These are phyloP conservation scores for Heliopora coerulea DNA, from an alignment of 92 coral and sea anemone species.

Conservation along the genomic window DNA sequence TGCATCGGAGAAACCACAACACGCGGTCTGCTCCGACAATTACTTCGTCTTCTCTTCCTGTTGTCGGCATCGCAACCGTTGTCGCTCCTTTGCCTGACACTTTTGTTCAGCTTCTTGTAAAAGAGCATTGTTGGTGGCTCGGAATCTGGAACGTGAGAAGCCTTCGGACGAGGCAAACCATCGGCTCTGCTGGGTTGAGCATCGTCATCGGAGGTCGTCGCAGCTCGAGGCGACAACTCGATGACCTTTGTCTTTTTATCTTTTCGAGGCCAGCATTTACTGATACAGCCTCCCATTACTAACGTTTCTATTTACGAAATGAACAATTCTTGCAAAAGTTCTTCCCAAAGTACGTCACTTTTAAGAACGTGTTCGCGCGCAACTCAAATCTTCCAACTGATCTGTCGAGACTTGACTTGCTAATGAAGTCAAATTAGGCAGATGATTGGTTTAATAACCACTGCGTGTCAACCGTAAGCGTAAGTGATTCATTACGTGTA, in stretches of 20 bases:
- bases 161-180: no score
- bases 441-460: no score
- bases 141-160: no score
- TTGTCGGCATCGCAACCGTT: not conserved
- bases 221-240: not conserved
- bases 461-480: no score
- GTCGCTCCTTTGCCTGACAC: not conserved
- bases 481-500: no score
- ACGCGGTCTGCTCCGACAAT: not conserved
- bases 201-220: not conserved
- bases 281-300: not conserved
- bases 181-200: no score
- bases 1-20: not conserved
- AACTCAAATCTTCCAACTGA: not conserved
- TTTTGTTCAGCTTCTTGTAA: not conserved
- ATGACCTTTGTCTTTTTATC: not conserved
- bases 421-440: not conserved
- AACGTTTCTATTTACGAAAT: not conserved
- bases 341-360: not conserved
- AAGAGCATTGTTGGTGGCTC: not conserved
- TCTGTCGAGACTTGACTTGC: not conserved
- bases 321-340: no score
- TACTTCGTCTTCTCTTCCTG: not conserved
- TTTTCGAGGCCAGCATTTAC: not conserved
- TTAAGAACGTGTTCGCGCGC: not conserved